phyloP scores from a whole-genome alignment of 2,797 vertebrate genomes.

The Triplophysa yarkandensis region DNA sequence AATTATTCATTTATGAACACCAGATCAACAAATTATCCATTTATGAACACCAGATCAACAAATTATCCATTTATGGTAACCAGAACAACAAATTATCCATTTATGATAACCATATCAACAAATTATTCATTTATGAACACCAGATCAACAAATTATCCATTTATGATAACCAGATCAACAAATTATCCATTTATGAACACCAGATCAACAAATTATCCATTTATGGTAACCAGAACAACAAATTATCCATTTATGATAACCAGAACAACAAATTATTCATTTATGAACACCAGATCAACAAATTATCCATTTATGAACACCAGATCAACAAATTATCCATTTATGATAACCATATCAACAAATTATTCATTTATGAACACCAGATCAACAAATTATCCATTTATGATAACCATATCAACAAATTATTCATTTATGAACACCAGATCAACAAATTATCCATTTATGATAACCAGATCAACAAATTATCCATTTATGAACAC shows the following conservation, averaged over 20 bases:
- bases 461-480: background rate
- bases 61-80: slow-evolving; percentile 79
- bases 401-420: background rate
- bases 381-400: background rate
- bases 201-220: background rate
- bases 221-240: background rate
- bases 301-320: slow-evolving; percentile 79
- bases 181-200: slow-evolving; percentile 79
- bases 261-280: background rate
- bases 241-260: slow-evolving; percentile 79
- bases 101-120: background rate
- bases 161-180: background rate
- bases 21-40: background rate
- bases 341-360: background rate
- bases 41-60: background rate
- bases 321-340: background rate
- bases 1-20: slow-evolving; percentile 79
- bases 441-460: background rate
- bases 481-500: slow-evolving; percentile 79
- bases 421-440: slow-evolving; percentile 79
- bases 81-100: background rate
- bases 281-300: background rate
- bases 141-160: background rate
- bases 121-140: slow-evolving; percentile 79
- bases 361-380: slow-evolving; percentile 79